These are phyloP conservation scores for Ptychadena robeensis DNA, from an alignment of 2,797 vertebrate species.

Conservation along the genomic window DNA sequence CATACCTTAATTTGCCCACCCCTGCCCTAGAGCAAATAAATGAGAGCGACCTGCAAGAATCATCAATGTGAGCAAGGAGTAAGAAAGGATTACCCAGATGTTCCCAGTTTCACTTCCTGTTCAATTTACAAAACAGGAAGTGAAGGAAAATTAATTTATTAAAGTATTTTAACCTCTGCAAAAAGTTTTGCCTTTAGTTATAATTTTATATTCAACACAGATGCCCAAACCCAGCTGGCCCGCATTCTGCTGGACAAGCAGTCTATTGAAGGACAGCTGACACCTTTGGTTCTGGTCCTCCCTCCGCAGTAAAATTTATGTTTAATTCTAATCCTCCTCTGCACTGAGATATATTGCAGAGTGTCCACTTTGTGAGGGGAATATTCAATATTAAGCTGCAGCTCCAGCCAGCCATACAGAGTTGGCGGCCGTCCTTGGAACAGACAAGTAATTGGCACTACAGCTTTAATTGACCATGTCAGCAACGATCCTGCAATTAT, in stretches of 20 bases:
- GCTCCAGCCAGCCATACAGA: constrained; percentile 29
- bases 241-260: background rate
- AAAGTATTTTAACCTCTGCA: too few relatives aligned
- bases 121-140: too few relatives aligned
- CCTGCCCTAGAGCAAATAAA: too few relatives aligned
- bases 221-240: background rate
- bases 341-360: constrained; percentile 38
- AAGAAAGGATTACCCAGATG: too few relatives aligned
- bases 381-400: constrained; percentile 41
- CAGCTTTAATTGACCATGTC: constrained; percentile 56
- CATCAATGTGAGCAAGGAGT: too few relatives aligned
- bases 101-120: too few relatives aligned
- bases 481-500: constrained; percentile 53
- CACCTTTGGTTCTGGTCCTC: constrained; percentile 2
- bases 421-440: constrained; percentile 43
- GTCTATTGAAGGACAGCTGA: constrained; percentile 10
- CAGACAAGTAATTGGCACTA: constrained; percentile 48
- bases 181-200: too few relatives aligned
- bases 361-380: constrained; percentile 18
- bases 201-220: background rate
- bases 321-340: constrained; percentile 40
- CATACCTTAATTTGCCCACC: too few relatives aligned
- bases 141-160: too few relatives aligned
- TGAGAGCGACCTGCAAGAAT: too few relatives aligned
- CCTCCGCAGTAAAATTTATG: constrained; percentile 36